These are phyloP conservation scores for Fragum fragum DNA, from an alignment of 2,888 invertebrate genomes.

Conservation along the genomic window DNA sequence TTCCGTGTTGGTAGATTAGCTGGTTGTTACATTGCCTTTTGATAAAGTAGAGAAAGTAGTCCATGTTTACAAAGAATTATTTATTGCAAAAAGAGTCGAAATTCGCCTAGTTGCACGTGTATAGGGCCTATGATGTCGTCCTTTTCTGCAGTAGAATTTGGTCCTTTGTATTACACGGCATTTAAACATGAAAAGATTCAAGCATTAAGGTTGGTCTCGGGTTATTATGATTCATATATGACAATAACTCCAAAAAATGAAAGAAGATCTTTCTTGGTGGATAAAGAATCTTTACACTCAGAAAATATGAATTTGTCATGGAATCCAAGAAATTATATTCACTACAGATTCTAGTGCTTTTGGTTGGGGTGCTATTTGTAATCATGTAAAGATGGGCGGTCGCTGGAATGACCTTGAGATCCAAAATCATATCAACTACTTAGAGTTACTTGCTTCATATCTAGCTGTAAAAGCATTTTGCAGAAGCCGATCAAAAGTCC, in stretches of 20 bases:
- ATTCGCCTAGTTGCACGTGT: background rate
- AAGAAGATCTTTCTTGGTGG: slow-evolving; percentile 30
- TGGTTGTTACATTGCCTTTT: slow-evolving; percentile 31
- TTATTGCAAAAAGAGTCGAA: background rate
- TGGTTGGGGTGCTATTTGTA: slow-evolving; percentile 37
- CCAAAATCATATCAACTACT: slow-evolving; percentile 24
- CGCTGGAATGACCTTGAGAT: slow-evolving; percentile 13
- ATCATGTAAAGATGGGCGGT: slow-evolving; percentile 1
- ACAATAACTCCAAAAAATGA: background rate
- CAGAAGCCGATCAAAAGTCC: background rate
- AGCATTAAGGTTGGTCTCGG: no score
- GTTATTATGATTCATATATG: no score
- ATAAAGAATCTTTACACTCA: slow-evolving; percentile 9
- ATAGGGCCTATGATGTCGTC: no score
- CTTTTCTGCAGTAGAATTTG: no score
- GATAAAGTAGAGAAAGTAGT: slow-evolving; percentile 32
- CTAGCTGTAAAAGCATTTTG: slow-evolving; percentile 15
- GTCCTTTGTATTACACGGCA: no score
- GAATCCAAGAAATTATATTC: slow-evolving; percentile 18
- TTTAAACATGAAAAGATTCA: no score
- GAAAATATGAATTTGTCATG: slow-evolving; percentile 24
- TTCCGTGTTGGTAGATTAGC: no score
- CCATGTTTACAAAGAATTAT: slow-evolving; percentile 20
- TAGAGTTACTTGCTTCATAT: slow-evolving; percentile 4
- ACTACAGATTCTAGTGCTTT: slow-evolving; percentile 26